These are phyloP conservation scores for Silurus meridionalis DNA, from an alignment of 2,113 vertebrate species.

Conservation along the genomic window DNA sequence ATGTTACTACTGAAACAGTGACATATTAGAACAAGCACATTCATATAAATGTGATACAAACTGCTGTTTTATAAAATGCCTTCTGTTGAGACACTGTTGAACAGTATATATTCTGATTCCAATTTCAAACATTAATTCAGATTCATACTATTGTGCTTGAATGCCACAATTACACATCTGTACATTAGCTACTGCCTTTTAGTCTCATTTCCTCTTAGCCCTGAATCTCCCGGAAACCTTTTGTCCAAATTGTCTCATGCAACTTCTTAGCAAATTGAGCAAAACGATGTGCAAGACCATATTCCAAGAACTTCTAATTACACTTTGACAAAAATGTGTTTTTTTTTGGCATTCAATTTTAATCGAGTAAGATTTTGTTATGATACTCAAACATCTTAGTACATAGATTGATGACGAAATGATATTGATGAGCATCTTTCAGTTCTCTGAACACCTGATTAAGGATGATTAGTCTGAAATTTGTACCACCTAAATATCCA, in stretches of 20 bases:
- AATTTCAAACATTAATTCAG: not conserved
- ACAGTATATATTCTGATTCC: not conserved
- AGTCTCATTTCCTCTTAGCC: not conserved
- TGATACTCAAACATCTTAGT: not conserved
- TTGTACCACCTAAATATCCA: not conserved
- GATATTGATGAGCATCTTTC: not conserved
- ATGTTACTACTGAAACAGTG: not conserved
- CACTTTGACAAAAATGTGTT: not conserved
- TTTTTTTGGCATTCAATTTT: not conserved
- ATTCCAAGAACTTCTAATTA: not conserved
- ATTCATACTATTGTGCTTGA: not conserved
- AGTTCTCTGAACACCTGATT: not conserved
- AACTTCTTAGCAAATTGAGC: not conserved
- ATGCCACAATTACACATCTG: not conserved
- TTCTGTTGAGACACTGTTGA: too few species aligned
- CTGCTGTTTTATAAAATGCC: too few species aligned
- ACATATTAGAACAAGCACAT: not conserved
- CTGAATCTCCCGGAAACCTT: not conserved
- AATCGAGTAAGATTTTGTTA: not conserved
- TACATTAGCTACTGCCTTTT: not conserved
- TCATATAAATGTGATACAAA: too few species aligned
- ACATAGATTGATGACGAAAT: not conserved
- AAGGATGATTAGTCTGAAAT: conserved; percentile 16
- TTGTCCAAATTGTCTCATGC: not conserved
- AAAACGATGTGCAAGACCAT: not conserved